A percentile compares a stretch with the other conserved stretches of the same genome.
Evolutionary conservation across 2,797 vertebrate species (phyloP).

Genomic region (Myotis daubentonii): DNA sequence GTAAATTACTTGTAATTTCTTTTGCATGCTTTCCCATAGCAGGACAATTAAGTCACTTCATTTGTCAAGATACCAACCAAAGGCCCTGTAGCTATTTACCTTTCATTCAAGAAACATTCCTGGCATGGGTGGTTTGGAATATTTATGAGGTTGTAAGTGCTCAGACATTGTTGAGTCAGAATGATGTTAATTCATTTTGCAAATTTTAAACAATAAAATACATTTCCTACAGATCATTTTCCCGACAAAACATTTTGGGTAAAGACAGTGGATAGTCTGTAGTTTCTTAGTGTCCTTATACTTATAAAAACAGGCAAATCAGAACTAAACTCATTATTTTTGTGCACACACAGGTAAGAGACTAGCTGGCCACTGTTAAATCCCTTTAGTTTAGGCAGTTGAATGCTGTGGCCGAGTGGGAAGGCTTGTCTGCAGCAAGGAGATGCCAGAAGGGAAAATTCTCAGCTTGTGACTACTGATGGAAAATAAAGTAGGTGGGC

Average conservation of each 20-base stretch:
- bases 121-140: background rate
- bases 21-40: background rate
- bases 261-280: background rate
- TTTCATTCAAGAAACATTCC: conserved; percentile 47
- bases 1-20: conserved; percentile 34
- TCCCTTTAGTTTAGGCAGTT: background rate
- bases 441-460: background rate
- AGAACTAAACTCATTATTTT: background rate
- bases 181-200: background rate
- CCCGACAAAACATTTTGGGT: background rate
- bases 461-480: background rate
- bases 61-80: conserved; percentile 29
- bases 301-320: background rate
- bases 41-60: background rate
- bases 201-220: background rate
- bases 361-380: background rate
- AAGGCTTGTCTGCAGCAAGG: background rate
- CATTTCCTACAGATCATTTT: background rate
- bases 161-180: background rate
- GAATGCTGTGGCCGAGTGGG: background rate
- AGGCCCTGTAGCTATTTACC: conserved; percentile 23
- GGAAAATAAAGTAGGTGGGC: background rate
- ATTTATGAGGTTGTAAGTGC: background rate
- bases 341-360: background rate
- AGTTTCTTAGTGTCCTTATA: background rate